Evolutionary conservation across 2,113 vertebrate genomes (phyloP).

Genomic region (Sardina pilchardus): DNA sequence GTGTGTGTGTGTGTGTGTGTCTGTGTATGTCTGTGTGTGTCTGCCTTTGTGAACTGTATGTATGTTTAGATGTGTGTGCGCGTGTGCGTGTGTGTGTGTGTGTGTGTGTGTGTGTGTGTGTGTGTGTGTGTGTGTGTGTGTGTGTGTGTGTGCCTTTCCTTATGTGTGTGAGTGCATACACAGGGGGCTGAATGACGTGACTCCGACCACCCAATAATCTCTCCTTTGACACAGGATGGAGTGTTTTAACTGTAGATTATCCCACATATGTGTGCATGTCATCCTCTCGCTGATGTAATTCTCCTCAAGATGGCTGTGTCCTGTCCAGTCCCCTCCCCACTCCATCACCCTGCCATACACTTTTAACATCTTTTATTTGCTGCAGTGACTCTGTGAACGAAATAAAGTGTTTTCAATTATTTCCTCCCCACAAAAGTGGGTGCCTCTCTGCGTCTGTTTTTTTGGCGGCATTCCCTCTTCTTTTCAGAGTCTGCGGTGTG

Average conservation of each 20-base stretch:
- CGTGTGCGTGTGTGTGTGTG: not conserved
- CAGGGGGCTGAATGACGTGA: not conserved
- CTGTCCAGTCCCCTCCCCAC: not conserved
- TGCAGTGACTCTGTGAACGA: constrained; percentile 11
- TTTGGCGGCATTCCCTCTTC: not conserved
- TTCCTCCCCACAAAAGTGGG: not conserved
- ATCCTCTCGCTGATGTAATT: not conserved
- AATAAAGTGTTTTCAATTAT: constrained; percentile 19
- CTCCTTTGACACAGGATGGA: not conserved
- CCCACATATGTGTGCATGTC: not conserved
- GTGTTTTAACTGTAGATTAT: not conserved
- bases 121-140: not conserved
- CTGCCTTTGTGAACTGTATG: not conserved
- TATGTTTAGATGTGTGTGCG: not conserved
- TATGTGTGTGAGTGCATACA: not conserved
- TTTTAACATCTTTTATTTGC: not conserved
- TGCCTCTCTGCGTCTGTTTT: not conserved
- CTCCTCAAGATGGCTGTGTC: not conserved
- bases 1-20: not conserved
- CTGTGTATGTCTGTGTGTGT: not conserved
- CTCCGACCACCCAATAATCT: constrained; percentile 4
- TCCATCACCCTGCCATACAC: not conserved
- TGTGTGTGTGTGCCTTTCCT: not conserved
- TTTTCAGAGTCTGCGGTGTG: not conserved
- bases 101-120: not conserved